These are phyloP conservation scores for Neogale vison DNA, from an alignment of 2,113 vertebrate species.

Conservation along the genomic window DNA sequence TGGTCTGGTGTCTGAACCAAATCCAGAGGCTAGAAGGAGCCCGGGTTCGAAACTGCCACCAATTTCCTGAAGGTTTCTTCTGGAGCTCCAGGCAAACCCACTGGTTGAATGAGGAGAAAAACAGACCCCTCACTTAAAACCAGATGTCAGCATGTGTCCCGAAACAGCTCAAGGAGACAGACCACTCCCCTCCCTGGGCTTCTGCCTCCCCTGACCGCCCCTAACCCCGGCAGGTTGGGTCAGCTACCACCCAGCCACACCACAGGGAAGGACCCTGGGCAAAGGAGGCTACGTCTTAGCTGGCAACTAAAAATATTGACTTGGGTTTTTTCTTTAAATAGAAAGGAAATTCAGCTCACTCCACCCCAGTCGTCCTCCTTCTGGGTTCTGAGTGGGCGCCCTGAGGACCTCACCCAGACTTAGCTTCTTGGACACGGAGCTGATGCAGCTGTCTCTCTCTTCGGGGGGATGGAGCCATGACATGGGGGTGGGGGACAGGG, in stretches of 20 bases:
- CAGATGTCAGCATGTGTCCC: conserved; percentile 50
- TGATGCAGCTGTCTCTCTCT: background rate
- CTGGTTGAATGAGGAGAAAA: background rate
- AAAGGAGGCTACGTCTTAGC: conserved; percentile 23
- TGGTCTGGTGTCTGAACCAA: conserved; percentile 50
- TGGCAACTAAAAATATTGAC: conserved; percentile 63
- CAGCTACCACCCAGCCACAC: background rate
- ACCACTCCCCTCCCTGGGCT: background rate
- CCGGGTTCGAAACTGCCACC: conserved; percentile 62
- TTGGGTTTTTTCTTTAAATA: conserved; percentile 61
- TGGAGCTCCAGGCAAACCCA: conserved; percentile 33
- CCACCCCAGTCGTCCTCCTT: background rate
- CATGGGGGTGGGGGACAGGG: background rate
- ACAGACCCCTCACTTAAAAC: conserved; percentile 51
- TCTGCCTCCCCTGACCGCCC: no score
- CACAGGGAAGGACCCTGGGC: background rate
- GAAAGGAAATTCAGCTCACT: conserved; percentile 22
- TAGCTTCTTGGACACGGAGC: background rate
- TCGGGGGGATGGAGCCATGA: background rate
- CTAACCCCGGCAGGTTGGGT: background rate
- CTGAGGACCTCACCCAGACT: conserved; percentile 1
- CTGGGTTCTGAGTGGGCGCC: background rate
- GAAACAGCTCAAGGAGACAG: background rate
- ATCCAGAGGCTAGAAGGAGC: conserved; percentile 43
- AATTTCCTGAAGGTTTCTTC: conserved; percentile 54